phyloP scores from a whole-genome alignment of 2,113 vertebrate species.

The Connochaetes taurinus region DNA sequence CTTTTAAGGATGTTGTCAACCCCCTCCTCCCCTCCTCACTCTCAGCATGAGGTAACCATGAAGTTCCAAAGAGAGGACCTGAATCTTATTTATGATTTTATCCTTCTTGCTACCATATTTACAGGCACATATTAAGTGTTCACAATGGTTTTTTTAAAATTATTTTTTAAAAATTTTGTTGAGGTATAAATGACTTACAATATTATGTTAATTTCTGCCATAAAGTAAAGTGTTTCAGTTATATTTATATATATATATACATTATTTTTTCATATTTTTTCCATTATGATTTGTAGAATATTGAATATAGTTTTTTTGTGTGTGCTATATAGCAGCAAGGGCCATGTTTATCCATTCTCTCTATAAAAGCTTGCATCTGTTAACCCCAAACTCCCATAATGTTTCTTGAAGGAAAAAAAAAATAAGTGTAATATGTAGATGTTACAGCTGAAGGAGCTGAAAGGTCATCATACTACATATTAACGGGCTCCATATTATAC shows the following conservation, averaged over 20 bases:
- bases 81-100: background rate
- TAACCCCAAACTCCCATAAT: background rate
- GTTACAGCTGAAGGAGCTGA: background rate
- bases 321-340: background rate
- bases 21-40: background rate
- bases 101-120: background rate
- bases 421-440: background rate
- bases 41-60: background rate
- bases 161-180: background rate
- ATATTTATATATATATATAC: background rate
- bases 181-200: background rate
- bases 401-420: background rate
- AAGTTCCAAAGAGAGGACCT: background rate
- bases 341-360: background rate
- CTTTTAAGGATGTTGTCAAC: background rate
- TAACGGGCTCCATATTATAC: accelerated
- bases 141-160: background rate
- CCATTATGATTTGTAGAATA: background rate
- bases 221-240: background rate
- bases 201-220: background rate
- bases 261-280: background rate
- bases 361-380: background rate
- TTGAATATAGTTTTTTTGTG: background rate
- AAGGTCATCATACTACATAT: accelerated
- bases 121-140: background rate